Base-by-base conservation (phyloP, 2,888 invertebrate genomes). In the Stenichneumon culpator region DNA sequence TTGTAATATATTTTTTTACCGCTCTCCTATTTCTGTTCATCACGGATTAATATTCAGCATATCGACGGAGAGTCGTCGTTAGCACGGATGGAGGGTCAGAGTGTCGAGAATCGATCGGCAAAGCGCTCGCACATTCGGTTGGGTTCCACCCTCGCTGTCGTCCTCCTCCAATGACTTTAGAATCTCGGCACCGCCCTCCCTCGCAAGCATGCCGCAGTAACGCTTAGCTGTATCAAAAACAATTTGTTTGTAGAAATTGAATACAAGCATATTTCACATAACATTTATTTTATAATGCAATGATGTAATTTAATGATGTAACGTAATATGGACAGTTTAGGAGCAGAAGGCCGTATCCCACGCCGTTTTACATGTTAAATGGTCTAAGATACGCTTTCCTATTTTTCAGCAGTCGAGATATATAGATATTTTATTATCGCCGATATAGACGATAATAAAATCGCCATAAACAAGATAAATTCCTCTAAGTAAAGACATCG, bases 131-230 rank as follows among this genome's bases (percentile, higher is more conserved):
- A 94, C 92, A 57, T 92, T 92, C 7, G 92, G 90, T 85, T 94
- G 92, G 9, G 92, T 92, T 28, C 91, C 89, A 32, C 89, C 89
- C 79, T 93, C 93, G 22, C 93, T 92, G 28, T 94, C 87, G 54
- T 95, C 93, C 63, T 94, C 87, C 68, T 93, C 89, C 82, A 94
- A 87, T 70, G 88, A 91, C 79, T 92, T 93, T 60, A 96, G 92
- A 75, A 96, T 94, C n/a, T 93, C 93, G 47, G 95, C 94, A 3
- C 96, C 96, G 32, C 95, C 95, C 91, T 96, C 96, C 83, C 95
- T 95, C 74, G 95, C 93, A 80, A 97, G 92, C 96, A 96, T 96
- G 60, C 95, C 94, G 91, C 96, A 96, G 91, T 97, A 97, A 36
- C 96, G 94, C 90, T 95, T 95, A 6, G 96, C 96, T 96, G 67